Evolutionary conservation across 1,140 invertebrate species (phyloP).

Genomic region (Drosophila leontia): DNA sequence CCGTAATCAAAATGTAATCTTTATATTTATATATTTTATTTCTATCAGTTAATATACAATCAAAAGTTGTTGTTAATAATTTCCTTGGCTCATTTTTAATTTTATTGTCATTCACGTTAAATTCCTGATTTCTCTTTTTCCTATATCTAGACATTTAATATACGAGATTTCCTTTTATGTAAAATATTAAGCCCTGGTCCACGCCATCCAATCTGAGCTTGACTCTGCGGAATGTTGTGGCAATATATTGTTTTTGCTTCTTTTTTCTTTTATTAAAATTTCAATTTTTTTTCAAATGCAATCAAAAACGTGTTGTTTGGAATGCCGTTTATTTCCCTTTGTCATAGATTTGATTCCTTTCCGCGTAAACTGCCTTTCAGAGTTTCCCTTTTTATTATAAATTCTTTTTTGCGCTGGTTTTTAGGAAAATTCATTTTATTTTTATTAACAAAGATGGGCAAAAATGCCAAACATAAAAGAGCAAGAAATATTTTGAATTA

Average conservation of each 20-base stretch:
- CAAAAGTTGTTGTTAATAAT: not conserved
- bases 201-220: not conserved
- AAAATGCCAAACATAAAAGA: constrained; percentile 23
- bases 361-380: constrained; percentile 32
- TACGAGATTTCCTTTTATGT: constrained; percentile 1
- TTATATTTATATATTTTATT: too few relatives aligned
- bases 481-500: constrained; percentile 28
- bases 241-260: constrained; percentile 24
- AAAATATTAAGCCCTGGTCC: not conserved
- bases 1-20: too few relatives aligned
- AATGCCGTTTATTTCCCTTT: constrained; percentile 34
- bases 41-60: not conserved
- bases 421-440: constrained; percentile 22
- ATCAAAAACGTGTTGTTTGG: constrained; percentile 51
- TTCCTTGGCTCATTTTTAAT: too few relatives aligned
- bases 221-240: constrained; percentile 12
- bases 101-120: not conserved
- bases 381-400: constrained; percentile 29
- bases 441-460: constrained; percentile 58
- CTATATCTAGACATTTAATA: not conserved
- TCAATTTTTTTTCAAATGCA: constrained; percentile 46
- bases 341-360: constrained; percentile 53
- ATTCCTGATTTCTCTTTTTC: not conserved
- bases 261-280: constrained; percentile 23
- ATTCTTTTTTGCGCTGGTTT: constrained; percentile 33